These are phyloP conservation scores for Agrochola circellaris DNA, from an alignment of 2,888 invertebrate genomes.

Conservation along the genomic window DNA sequence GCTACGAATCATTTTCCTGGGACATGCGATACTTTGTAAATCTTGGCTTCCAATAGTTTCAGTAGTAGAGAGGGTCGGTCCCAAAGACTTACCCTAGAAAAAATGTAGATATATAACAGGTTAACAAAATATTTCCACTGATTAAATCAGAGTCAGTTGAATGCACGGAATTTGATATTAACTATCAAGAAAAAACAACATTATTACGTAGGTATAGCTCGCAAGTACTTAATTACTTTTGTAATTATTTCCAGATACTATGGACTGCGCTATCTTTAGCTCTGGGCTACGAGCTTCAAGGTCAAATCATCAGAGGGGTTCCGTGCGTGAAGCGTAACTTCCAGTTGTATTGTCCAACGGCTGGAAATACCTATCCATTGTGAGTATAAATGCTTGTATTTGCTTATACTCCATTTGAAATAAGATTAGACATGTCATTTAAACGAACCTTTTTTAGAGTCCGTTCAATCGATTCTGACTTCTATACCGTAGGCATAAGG, in stretches of 20 bases:
- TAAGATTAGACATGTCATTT: too few species aligned
- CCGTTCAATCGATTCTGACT: too few species aligned
- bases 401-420: background rate
- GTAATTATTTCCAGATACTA: slow-evolving; percentile 92
- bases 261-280: slow-evolving; percentile 97
- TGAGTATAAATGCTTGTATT: slow-evolving; percentile 83
- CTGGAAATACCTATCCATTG: slow-evolving; percentile 97
- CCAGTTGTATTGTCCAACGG: slow-evolving; percentile 97
- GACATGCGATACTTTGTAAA: too few species aligned
- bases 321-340: slow-evolving; percentile 97
- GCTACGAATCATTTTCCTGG: too few species aligned
- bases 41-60: too few species aligned
- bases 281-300: slow-evolving; percentile 96
- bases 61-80: too few species aligned
- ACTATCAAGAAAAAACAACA: slow-evolving; percentile 7
- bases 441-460: too few species aligned
- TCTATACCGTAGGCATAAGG: too few species aligned
- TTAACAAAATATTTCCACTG: background rate
- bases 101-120: background rate
- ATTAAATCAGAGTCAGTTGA: background rate
- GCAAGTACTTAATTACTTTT: slow-evolving; percentile 35
- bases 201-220: background rate
- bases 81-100: too few species aligned
- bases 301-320: slow-evolving; percentile 96
- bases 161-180: slow-evolving; percentile 21